These are phyloP conservation scores for Chiroxiphia lanceolata DNA, from an alignment of 2,797 vertebrate genomes.

Conservation along the genomic window DNA sequence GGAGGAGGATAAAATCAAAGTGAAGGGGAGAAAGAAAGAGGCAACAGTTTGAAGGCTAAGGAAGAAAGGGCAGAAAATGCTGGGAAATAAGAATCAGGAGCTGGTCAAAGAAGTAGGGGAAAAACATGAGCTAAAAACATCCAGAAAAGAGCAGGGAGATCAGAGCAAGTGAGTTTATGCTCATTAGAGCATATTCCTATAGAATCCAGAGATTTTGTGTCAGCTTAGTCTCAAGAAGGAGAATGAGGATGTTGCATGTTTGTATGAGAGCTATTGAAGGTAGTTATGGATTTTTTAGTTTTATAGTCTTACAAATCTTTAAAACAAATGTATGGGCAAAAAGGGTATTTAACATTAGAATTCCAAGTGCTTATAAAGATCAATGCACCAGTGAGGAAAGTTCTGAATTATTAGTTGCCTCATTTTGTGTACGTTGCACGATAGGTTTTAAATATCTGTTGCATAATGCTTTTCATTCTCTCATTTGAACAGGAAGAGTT, in stretches of 20 bases:
- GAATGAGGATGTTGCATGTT: not conserved
- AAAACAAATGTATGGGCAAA: not conserved
- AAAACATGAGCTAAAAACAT: not conserved
- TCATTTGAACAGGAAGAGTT: not conserved
- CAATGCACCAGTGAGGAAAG: not conserved
- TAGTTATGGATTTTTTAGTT: not conserved
- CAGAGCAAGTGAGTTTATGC: not conserved
- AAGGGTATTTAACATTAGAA: not conserved
- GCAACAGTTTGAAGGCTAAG: not conserved
- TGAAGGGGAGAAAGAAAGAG: not conserved
- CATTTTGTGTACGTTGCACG: not conserved
- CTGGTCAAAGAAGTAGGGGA: not conserved
- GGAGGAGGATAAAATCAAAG: not conserved
- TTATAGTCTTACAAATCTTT: not conserved
- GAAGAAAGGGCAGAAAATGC: not conserved
- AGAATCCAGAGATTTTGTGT: not conserved
- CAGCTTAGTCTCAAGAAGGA: not conserved
- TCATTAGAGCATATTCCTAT: not conserved
- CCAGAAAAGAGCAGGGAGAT: not conserved
- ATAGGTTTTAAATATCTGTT: not conserved
- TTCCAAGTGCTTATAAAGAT: not conserved
- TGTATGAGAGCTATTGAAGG: not conserved
- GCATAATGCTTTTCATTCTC: not conserved
- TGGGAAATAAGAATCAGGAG: not conserved
- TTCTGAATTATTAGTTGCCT: not conserved